These are phyloP conservation scores for Clarias gariepinus DNA, from an alignment of 2,113 vertebrate genomes.

Conservation along the genomic window DNA sequence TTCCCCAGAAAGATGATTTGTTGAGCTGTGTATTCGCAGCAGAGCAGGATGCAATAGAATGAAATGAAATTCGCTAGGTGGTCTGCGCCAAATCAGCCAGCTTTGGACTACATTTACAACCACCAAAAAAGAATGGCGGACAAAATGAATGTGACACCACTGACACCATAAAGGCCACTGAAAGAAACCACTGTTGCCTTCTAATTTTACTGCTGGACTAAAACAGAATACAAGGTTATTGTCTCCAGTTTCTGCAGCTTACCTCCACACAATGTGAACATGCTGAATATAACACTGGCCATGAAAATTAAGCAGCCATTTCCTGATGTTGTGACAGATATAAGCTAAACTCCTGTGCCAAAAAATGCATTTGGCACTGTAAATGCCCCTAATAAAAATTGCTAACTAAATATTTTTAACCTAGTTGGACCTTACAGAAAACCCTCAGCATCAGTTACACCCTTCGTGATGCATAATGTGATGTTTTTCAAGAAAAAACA, in stretches of 20 bases:
- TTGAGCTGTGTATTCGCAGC: not conserved
- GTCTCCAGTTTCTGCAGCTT: not conserved
- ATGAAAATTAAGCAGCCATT: not conserved
- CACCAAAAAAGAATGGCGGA: not conserved
- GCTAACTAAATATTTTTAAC: not conserved
- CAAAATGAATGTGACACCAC: not conserved
- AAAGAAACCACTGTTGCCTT: not conserved
- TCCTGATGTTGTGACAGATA: not conserved
- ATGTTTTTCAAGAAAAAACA: not conserved
- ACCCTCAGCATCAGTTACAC: not conserved
- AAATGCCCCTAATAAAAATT: not conserved
- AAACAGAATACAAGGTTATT: not conserved
- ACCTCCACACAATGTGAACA: not conserved
- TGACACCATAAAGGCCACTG: not conserved
- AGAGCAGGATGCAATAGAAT: not conserved
- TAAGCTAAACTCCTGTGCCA: not conserved
- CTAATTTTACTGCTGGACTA: not conserved
- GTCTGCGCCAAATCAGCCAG: not conserved
- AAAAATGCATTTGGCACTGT: not conserved
- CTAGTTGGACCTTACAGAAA: not conserved
- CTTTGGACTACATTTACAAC: slow-evolving; percentile 1
- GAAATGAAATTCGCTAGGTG: not conserved
- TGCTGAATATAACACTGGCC: not conserved
- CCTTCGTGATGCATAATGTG: not conserved
- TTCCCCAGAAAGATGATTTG: not conserved